These are phyloP conservation scores for Rhinophrynus dorsalis DNA, from an alignment of 2,797 vertebrate species.

Conservation along the genomic window DNA sequence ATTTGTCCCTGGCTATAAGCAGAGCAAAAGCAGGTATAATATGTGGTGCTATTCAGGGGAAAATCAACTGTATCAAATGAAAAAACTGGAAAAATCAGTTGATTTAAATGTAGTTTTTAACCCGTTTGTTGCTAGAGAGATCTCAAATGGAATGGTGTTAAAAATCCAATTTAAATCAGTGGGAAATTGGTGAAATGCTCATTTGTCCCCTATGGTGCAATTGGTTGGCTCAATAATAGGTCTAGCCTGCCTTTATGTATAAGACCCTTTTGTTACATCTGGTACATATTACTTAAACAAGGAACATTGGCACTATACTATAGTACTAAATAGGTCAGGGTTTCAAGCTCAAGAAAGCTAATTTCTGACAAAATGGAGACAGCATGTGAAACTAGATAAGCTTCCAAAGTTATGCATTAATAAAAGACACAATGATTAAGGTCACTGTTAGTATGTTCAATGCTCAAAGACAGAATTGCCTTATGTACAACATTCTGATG, in stretches of 20 bases:
- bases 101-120: no score
- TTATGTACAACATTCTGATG: constrained; percentile 28
- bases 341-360: constrained; percentile 35
- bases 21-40: constrained; percentile 1
- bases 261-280: no score
- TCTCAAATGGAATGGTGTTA: no score
- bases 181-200: no score
- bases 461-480: constrained; percentile 44
- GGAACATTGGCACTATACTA: constrained; percentile 31
- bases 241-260: no score
- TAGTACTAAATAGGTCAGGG: constrained; percentile 5
- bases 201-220: no score
- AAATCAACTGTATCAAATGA: no score
- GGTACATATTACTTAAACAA: constrained; percentile 10
- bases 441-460: constrained; percentile 56
- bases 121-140: no score
- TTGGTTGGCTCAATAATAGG: no score
- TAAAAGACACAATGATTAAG: constrained; percentile 53
- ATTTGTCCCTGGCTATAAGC: no score
- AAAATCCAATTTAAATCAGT: no score
- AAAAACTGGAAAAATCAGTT: constrained; percentile 3
- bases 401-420: constrained; percentile 47
- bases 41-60: no score
- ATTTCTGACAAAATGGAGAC: constrained; percentile 49
- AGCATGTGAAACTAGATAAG: constrained; percentile 30